Base-by-base conservation (phyloP, 2,888 invertebrate genomes). In the Herminia tarsipennalis region DNA sequence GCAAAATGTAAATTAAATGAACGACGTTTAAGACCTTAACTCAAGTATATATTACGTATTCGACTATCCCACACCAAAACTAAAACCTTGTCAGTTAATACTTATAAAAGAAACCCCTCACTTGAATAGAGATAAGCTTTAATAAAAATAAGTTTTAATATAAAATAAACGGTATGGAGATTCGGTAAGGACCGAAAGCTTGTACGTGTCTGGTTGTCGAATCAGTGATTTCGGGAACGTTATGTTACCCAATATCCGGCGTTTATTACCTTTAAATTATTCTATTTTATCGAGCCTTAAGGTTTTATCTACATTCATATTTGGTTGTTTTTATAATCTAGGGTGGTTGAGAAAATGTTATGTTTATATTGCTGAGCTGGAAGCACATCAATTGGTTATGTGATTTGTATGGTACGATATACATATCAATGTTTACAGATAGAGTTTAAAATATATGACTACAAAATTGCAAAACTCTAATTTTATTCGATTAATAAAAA, bases 261-360 rank as follows among this genome's bases (percentile, higher is more conserved):
- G 50, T 55, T 58, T 65, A 65, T 64, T 57, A 55, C 61, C 52
- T 61, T 65, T 65, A 65, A 64, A 65, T 65, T 65, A 61, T 64
- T 64, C 58, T 58, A 50, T 60, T 43, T 46, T 65, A 58, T 56
- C 50, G 39, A 48, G 39, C 44, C 24, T 42, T 34, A 46, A 53
- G 40, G 48, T 54, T 61, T 63, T 60, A 62, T 60, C 45, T 56
- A 44, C 53, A 56, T 62, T 62, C 56, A 54, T 57, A 36, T 45
- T 44, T 27, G 27, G 17, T 32, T 25, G 43, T 54, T 54, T 59
- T 56, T 63, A 54, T 56, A 59, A 59, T 52, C 21, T 24, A 2
- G 12, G 28, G 35, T 38, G 12, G 17, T 35, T 36, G 45, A 46
- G 42, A 42, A 53, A 47, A 50, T 20, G 13, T 24, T 46, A 18